Percentiles rank a stretch among this genome's conserved stretches.
Evolutionary conservation across 2,797 vertebrate genomes (phyloP).

Genomic region (Galagoides demidoff): DNA sequence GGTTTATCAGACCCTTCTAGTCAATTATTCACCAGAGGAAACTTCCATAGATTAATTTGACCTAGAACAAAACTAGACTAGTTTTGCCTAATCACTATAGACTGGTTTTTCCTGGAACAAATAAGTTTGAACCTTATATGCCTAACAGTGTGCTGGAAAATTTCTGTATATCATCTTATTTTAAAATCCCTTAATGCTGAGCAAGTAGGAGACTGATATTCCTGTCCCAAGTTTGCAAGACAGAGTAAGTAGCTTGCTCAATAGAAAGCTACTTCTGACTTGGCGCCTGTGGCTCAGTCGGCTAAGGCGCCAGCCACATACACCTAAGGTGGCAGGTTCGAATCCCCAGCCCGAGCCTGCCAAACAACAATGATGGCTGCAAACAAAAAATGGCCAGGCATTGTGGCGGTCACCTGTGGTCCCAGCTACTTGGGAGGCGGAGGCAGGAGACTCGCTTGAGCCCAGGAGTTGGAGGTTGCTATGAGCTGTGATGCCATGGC

Average conservation of each 20-base stretch:
- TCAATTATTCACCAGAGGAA: not conserved
- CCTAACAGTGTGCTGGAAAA: not conserved
- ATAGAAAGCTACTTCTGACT: not conserved
- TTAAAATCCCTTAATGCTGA: constrained; percentile 38
- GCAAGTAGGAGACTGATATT: not conserved
- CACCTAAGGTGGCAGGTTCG: too few relatives aligned
- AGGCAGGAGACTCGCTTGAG: too few relatives aligned
- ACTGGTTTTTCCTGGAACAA: not conserved
- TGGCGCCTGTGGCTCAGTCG: too few relatives aligned
- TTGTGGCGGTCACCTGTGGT: too few relatives aligned
- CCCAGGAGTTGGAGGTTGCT: too few relatives aligned
- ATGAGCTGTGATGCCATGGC: too few relatives aligned
- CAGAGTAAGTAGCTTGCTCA: not conserved
- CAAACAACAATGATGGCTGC: too few relatives aligned
- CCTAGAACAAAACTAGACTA: not conserved
- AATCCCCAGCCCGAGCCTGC: too few relatives aligned
- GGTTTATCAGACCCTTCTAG: not conserved
- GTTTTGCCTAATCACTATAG: not conserved
- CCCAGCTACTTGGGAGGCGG: too few relatives aligned
- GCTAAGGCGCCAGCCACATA: too few relatives aligned
- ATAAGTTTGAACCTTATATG: not conserved
- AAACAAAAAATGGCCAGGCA: too few relatives aligned
- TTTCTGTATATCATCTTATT: not conserved
- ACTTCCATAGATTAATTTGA: not conserved
- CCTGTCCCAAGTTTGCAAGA: not conserved